phyloP scores from a whole-genome alignment of 2,797 vertebrate species.

The Glyptemys insculpta region DNA sequence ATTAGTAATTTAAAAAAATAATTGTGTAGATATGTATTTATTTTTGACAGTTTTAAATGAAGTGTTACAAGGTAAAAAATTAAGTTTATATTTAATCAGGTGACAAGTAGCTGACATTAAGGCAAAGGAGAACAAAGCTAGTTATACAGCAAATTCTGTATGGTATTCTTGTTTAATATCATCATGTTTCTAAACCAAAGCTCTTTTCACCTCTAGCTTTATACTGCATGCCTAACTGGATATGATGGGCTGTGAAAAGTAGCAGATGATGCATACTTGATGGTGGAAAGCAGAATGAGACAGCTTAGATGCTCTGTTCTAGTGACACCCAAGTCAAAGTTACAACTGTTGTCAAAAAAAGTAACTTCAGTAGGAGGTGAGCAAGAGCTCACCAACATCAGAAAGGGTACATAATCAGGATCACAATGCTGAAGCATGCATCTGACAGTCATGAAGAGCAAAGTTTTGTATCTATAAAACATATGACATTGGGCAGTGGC shows the following conservation, averaged over 20 bases:
- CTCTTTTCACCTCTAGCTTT: slow-evolving; percentile 1
- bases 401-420: not conserved
- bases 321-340: not conserved
- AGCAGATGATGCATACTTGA: not conserved
- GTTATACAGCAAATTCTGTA: not conserved
- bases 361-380: not conserved
- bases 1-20: slow-evolving; percentile 4
- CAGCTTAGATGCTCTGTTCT: not conserved
- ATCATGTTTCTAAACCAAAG: not conserved
- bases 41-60: not conserved
- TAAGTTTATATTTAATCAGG: not conserved
- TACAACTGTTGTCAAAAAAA: not conserved
- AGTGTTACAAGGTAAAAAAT: slow-evolving; percentile 1
- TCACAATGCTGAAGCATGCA: not conserved
- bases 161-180: slow-evolving; percentile 42
- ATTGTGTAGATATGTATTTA: not conserved
- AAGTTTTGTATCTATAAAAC: not conserved
- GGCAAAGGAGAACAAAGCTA: not conserved
- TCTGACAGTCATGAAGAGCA: not conserved
- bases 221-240: not conserved
- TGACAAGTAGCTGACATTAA: not conserved
- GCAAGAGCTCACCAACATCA: not conserved
- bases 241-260: slow-evolving; percentile 14
- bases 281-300: not conserved
- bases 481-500: not conserved